phyloP scores from a whole-genome alignment of 2,888 invertebrate genomes.

The Tromatobia lineatoria region DNA sequence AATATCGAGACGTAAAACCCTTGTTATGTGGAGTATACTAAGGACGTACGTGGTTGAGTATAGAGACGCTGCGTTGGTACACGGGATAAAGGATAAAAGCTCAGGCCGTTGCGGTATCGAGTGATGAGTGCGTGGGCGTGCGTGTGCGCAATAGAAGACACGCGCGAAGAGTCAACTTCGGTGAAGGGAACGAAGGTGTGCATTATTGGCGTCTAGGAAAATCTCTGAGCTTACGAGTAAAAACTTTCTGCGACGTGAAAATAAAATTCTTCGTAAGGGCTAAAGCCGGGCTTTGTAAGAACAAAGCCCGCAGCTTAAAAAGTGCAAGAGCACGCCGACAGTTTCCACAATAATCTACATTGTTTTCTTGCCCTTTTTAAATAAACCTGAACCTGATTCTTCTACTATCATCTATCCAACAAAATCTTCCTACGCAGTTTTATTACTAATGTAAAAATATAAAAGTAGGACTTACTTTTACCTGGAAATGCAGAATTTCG shows the following conservation, averaged over 20 bases:
- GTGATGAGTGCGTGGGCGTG: constrained; percentile 71
- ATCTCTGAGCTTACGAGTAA: not conserved
- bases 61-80: constrained; percentile 18
- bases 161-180: constrained; percentile 48
- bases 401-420: too few species aligned
- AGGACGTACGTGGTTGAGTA: constrained; percentile 14
- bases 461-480: too few species aligned
- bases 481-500: too few species aligned
- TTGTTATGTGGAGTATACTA: not conserved
- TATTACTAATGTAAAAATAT: too few species aligned
- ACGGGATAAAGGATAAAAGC: constrained; percentile 52
- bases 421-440: too few species aligned
- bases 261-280: not conserved
- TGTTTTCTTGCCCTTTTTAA: not conserved
- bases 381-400: not conserved
- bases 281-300: not conserved
- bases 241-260: not conserved
- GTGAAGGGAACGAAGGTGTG: constrained; percentile 9
- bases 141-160: constrained; percentile 71
- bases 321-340: too few species aligned
- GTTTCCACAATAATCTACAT: not conserved
- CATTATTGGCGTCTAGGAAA: constrained; percentile 38
- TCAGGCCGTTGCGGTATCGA: constrained; percentile 70
- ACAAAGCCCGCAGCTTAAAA: too few species aligned
- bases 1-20: constrained; percentile 1